phyloP scores from a whole-genome alignment of 2,113 vertebrate species.

The Takifugu flavidus region DNA sequence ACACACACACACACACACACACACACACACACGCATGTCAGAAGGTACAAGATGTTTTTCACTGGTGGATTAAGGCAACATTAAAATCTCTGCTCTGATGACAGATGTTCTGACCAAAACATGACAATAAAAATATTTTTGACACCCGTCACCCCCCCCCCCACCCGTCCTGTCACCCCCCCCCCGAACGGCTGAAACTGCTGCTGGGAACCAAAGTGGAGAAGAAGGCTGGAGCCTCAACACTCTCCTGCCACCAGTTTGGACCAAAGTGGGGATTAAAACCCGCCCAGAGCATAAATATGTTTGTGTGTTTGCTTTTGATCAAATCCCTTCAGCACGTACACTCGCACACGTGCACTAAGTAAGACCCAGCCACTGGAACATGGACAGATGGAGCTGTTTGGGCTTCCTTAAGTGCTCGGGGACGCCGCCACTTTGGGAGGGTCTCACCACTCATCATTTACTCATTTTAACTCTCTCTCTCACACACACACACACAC shows the following conservation, averaged over 20 bases:
- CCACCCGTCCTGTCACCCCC: too few relatives aligned
- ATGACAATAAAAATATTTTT: constrained; percentile 29
- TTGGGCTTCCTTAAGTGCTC: constrained; percentile 62
- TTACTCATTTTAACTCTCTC: constrained; percentile 47
- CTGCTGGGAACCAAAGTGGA: neutral
- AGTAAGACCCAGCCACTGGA: constrained; percentile 60
- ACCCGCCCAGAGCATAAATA: constrained; percentile 57
- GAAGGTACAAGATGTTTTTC: constrained; percentile 42
- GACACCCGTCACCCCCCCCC: neutral
- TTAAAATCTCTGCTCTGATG: constrained; percentile 27
- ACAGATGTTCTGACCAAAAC: constrained; percentile 44
- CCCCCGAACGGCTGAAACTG: too few relatives aligned
- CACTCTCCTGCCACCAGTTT: constrained; percentile 20
- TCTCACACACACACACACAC: neutral
- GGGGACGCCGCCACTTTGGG: constrained; percentile 50
- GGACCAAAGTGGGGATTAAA: constrained; percentile 47
- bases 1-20: constrained; percentile 32
- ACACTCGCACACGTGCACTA: constrained; percentile 50
- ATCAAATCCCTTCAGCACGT: constrained; percentile 59
- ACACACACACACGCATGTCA: constrained; percentile 18
- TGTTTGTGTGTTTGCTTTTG: constrained; percentile 57
- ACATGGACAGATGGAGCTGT: constrained; percentile 67
- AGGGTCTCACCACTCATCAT: constrained; percentile 54
- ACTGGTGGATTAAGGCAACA: constrained; percentile 40
- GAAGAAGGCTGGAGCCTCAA: constrained; percentile 40